phyloP scores from a whole-genome alignment of 2,888 invertebrate genomes.

The Hydrotaea cyrtoneurina region DNA sequence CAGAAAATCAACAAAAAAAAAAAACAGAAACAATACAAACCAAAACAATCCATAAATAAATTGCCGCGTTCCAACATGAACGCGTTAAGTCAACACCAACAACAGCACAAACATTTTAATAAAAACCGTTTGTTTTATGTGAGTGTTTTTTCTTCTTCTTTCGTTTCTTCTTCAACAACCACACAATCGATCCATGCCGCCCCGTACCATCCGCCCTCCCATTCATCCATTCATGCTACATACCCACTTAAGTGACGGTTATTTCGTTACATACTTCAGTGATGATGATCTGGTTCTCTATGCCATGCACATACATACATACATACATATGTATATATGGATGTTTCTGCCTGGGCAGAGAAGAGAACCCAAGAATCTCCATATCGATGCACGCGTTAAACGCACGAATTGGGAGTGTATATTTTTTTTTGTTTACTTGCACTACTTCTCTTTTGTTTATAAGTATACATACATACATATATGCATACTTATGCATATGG shows the following conservation, averaged over 20 bases:
- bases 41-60: slow-evolving; percentile 31
- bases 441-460: slow-evolving; percentile 12
- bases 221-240: slow-evolving; percentile 1
- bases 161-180: background rate
- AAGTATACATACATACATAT: background rate
- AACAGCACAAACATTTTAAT: slow-evolving; percentile 9
- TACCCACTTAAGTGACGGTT: slow-evolving; percentile 34
- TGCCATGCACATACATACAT: background rate
- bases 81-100: slow-evolving; percentile 46
- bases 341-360: background rate
- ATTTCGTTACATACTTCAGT: background rate
- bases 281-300: slow-evolving; percentile 16
- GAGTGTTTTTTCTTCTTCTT: background rate
- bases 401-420: slow-evolving; percentile 48
- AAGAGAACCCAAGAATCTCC: slow-evolving; percentile 26
- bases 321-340: background rate
- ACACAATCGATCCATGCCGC: background rate
- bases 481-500: slow-evolving; percentile 1
- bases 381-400: slow-evolving; percentile 47
- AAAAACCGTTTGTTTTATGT: slow-evolving; percentile 52
- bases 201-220: background rate
- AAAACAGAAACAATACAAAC: slow-evolving; percentile 10
- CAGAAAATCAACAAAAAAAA: background rate
- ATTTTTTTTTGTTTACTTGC: slow-evolving; percentile 4
- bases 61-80: slow-evolving; percentile 49